Evolutionary conservation across 2,888 invertebrate species (phyloP).

Genomic region (Sinotaia quadrata): DNA sequence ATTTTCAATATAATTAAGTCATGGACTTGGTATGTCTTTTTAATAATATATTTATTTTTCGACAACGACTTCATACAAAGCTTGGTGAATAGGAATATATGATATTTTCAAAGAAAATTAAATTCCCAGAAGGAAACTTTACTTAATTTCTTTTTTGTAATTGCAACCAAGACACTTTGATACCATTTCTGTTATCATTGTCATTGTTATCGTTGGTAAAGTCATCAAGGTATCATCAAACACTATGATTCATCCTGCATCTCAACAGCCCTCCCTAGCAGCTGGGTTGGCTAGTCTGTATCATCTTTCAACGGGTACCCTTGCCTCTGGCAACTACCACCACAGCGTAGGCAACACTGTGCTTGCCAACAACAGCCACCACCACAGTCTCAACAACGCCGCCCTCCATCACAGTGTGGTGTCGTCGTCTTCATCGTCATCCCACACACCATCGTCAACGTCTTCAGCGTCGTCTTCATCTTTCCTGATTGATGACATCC

Average conservation of each 20-base stretch:
- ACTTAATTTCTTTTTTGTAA: too few relatives aligned
- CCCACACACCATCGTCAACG: background rate
- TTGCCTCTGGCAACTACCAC: background rate
- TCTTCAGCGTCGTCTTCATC: conserved; percentile 25
- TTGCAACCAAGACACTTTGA: too few relatives aligned
- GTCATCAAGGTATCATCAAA: too few relatives aligned
- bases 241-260: conserved; percentile 11
- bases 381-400: conserved; percentile 8
- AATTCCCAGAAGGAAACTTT: too few relatives aligned
- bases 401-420: background rate
- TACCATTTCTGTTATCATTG: too few relatives aligned
- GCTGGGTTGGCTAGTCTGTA: conserved; percentile 9
- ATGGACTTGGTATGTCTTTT: too few relatives aligned
- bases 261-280: conserved; percentile 1
- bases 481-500: conserved; percentile 37
- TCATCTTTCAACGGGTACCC: background rate
- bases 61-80: too few relatives aligned
- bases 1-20: too few relatives aligned
- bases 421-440: background rate
- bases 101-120: too few relatives aligned
- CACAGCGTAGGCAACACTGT: background rate
- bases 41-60: too few relatives aligned
- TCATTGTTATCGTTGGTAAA: too few relatives aligned
- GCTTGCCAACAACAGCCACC: background rate
- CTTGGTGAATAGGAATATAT: too few relatives aligned